A percentile compares a stretch with the other conserved stretches of the same genome.
Conservation (phyloP, 2,888 invertebrate species). For the Adela reaumurella region DNA sequence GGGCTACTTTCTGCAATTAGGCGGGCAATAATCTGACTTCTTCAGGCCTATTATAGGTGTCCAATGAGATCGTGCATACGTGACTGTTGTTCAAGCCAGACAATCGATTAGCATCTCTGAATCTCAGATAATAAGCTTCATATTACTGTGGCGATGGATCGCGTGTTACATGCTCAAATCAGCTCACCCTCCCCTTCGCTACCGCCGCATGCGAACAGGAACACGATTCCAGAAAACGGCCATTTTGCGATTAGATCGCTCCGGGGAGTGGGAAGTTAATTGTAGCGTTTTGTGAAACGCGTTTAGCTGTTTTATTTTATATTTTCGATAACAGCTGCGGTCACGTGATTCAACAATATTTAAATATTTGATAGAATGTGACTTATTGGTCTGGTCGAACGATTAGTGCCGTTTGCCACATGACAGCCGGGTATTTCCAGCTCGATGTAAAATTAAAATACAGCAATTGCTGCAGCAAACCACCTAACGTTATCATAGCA, state of each 20-base stretch:
- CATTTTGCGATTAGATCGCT: constrained; percentile 52
- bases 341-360: background rate
- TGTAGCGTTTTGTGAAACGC: constrained; percentile 50
- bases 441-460: too few species aligned
- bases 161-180: background rate
- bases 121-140: too few species aligned
- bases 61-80: too few species aligned
- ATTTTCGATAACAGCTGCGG: background rate
- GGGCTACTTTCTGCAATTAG: too few species aligned
- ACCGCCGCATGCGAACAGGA: constrained; percentile 14
- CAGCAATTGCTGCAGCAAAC: too few species aligned
- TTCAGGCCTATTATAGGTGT: too few species aligned
- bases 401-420: background rate
- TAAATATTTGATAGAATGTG: background rate
- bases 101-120: too few species aligned
- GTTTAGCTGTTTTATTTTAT: background rate
- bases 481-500: too few species aligned
- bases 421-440: background rate
- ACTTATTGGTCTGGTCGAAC: background rate
- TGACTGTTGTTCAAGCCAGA: too few species aligned
- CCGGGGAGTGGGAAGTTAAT: constrained; percentile 37
- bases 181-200: too few species aligned
- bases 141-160: background rate
- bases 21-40: too few species aligned
- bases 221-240: constrained; percentile 56